Base-by-base conservation (phyloP, 1,140 invertebrate genomes). In the Trinorchestia longiramus region DNA sequence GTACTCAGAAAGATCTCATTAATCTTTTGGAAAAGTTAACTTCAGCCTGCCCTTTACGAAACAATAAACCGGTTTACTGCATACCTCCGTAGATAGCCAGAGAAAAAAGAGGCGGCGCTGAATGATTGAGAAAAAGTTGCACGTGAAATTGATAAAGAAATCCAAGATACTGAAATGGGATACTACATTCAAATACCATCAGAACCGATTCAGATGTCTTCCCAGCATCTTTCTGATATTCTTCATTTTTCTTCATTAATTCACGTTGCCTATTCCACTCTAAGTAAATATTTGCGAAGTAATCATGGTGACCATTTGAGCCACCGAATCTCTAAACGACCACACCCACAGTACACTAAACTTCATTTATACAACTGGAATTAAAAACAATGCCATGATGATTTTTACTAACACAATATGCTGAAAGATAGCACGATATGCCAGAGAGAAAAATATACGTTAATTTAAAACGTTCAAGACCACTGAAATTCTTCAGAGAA, bases 11-110 rank as follows among this genome's bases (percentile, higher is more conserved):
- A 41, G 88, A 43, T 42, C 88, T 42, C 41, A 90, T 42, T 90
- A 41, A 42, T 90, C 88, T 90, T 41, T 43, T 90, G 4, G 11
- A 90, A 43, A 90, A 90, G 4, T 41, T 43, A 42, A 3, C 36
- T 41, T 90, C n/a, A 90, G n/a, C 43, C 88, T 90, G 88, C 41
- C n/a, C 88, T 41, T 90, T 43, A 43, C 4, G 43, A 43, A 90
- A 43, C n/a, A 15, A 43, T 90, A 43, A 90, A 90, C 88, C 88
- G 88, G 88, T 90, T 90, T 43, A 28, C 41, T 90, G 88, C n/a
- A 90, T 90, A 41, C 43, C 88, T 42, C 41, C 43, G 41, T 43
- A 90, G 88, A 90, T 90, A 90, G 43, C 88, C 88, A 42, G 88
- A 90, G n/a, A 43, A 43, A 43, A 43, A 90, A 90, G 42, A 90